These are phyloP conservation scores for Galeruca laticollis DNA, from an alignment of 2,888 invertebrate genomes.

Conservation along the genomic window DNA sequence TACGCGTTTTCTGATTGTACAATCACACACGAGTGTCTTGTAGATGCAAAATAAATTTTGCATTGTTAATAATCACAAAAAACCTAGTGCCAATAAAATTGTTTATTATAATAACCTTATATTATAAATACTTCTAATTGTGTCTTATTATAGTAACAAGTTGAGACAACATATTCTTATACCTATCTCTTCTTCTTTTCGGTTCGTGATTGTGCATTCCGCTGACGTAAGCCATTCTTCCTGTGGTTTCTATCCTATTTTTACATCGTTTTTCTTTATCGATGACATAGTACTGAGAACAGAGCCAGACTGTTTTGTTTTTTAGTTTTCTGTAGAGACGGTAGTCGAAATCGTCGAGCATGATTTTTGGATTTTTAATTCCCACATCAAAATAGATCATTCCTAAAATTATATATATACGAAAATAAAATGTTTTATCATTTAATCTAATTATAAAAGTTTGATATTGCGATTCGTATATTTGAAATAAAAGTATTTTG, in stretches of 20 bases:
- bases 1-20: too few species aligned
- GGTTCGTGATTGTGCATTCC: constrained; percentile 54
- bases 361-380: constrained; percentile 53
- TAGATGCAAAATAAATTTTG: too few species aligned
- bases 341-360: constrained; percentile 49
- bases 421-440: too few species aligned
- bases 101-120: too few species aligned
- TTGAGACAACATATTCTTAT: constrained; percentile 52
- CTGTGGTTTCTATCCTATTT: constrained; percentile 52
- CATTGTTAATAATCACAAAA: too few species aligned
- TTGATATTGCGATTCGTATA: too few species aligned
- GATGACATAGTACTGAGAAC: constrained; percentile 46
- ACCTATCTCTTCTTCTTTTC: constrained; percentile 45
- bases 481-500: too few species aligned
- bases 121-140: too few species aligned
- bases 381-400: constrained; percentile 50
- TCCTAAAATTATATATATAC: constrained; percentile 42
- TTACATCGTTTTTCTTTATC: constrained; percentile 48
- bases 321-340: constrained; percentile 47
- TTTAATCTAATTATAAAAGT: too few species aligned
- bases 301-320: constrained; percentile 50
- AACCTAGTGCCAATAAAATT: too few species aligned
- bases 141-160: constrained; percentile 50
- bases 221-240: constrained; percentile 48
- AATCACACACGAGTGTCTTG: too few species aligned